Evolutionary conservation across 2,888 invertebrate genomes (phyloP).

Genomic region (Prosopocoilus inquinatus): DNA sequence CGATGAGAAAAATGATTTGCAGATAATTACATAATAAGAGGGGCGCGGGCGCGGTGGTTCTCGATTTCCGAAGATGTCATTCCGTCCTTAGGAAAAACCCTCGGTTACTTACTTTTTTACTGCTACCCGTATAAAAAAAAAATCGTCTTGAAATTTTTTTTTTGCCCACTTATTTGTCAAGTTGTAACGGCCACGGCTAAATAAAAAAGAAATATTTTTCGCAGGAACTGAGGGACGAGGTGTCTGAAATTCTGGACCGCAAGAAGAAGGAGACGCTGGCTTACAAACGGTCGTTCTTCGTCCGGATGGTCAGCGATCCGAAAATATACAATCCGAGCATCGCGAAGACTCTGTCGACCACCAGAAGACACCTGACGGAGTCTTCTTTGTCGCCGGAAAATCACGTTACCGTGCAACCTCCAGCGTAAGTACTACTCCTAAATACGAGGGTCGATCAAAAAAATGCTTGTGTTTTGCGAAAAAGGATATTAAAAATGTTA

Average conservation of each 20-base stretch:
- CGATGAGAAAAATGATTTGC: too few species aligned
- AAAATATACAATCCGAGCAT: slow-evolving; percentile 94
- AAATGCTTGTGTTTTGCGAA: too few species aligned
- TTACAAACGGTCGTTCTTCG: slow-evolving; percentile 93
- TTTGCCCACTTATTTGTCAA: too few species aligned
- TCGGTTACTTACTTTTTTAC: too few species aligned
- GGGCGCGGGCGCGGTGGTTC: too few species aligned
- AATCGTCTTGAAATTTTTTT: too few species aligned
- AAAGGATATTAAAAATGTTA: too few species aligned
- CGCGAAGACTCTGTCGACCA: slow-evolving; percentile 68
- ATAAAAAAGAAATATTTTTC: slow-evolving; percentile 15
- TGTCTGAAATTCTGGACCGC: slow-evolving; percentile 71
- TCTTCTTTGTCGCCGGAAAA: slow-evolving; percentile 51
- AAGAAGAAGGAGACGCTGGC: slow-evolving; percentile 79
- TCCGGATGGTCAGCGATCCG: slow-evolving; percentile 96
- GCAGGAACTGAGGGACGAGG: slow-evolving; percentile 65
- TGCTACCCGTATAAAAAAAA: too few species aligned
- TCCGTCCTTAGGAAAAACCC: too few species aligned
- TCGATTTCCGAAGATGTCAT: too few species aligned
- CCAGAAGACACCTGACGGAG: slow-evolving; percentile 56
- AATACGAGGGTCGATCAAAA: neutral
- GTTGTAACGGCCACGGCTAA: too few species aligned
- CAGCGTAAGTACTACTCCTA: slow-evolving; percentile 42
- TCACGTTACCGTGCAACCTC: slow-evolving; percentile 49
- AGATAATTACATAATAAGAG: too few species aligned